Percentiles rank a stretch among this genome's conserved stretches.
These are phyloP conservation scores for Drosophila mettleri DNA, from an alignment of 2,888 invertebrate genomes.

Conservation along the genomic window DNA sequence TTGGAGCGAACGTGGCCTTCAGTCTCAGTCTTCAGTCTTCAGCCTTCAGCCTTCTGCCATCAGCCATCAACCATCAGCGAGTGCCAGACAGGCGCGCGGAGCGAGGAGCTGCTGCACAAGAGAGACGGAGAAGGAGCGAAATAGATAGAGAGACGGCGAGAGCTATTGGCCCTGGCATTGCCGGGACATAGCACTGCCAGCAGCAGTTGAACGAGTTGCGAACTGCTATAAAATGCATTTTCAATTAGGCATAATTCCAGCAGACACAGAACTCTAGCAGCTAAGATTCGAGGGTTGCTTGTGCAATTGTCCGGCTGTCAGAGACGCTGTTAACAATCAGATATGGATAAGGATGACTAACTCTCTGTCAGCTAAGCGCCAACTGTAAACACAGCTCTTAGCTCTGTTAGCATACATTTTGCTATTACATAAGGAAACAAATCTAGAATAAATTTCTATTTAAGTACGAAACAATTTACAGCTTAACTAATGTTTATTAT, in stretches of 20 bases:
- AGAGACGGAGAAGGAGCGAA: neutral
- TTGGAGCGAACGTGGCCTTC: conserved; percentile 61
- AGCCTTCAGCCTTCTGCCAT: conserved; percentile 74
- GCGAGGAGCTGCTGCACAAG: conserved; percentile 24
- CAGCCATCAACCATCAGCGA: conserved; percentile 58
- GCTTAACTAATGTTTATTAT: neutral
- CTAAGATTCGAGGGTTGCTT: conserved; percentile 25
- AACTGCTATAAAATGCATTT: conserved; percentile 80
- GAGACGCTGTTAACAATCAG: neutral
- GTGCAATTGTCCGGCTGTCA: neutral
- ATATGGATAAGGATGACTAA: neutral
- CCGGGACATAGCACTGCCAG: conserved; percentile 17
- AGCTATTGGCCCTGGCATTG: conserved; percentile 61
- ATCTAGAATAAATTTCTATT: neutral
- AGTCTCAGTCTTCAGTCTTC: conserved; percentile 65
- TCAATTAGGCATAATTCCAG: conserved; percentile 78
- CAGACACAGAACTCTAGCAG: conserved; percentile 40
- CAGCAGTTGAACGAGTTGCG: conserved; percentile 51
- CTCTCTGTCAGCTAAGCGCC: neutral
- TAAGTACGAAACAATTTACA: neutral
- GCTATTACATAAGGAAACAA: neutral
- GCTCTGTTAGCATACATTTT: neutral
- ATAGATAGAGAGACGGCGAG: neutral
- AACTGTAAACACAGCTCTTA: neutral
- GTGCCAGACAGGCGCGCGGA: conserved; percentile 76